These are phyloP conservation scores for Beaufortia kweichowensis DNA, from an alignment of 2,113 vertebrate species.

Conservation along the genomic window DNA sequence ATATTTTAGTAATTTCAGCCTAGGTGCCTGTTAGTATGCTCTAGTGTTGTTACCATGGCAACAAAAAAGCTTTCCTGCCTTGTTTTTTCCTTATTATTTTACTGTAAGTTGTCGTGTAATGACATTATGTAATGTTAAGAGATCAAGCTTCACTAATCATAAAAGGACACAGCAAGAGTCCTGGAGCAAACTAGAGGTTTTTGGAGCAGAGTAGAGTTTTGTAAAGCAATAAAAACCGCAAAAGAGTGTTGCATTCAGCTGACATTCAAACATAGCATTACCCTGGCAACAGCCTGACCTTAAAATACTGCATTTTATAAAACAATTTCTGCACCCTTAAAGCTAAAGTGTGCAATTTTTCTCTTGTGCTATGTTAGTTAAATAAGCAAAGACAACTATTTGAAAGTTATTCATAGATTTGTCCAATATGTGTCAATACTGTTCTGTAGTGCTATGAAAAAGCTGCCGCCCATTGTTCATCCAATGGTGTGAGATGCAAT, in stretches of 20 bases:
- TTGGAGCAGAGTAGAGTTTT: too few species aligned
- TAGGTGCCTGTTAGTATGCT: not conserved
- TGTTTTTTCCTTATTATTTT: not conserved
- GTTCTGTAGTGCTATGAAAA: too few species aligned
- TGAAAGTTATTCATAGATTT: too few species aligned
- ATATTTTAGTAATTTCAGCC: not conserved
- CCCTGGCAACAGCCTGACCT: not conserved
- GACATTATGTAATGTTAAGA: not conserved
- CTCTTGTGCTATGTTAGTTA: too few species aligned
- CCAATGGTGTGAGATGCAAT: too few species aligned
- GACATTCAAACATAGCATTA: not conserved
- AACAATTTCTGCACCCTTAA: not conserved
- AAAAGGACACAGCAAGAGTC: not conserved
- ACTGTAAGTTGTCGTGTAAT: not conserved
- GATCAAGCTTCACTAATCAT: constrained; percentile 8
- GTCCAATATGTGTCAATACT: too few species aligned
- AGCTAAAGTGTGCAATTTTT: too few species aligned
- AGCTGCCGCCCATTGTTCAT: too few species aligned
- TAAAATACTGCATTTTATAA: not conserved
- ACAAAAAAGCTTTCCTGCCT: constrained; percentile 8
- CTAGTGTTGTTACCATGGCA: constrained; percentile 24
- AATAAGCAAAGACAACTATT: too few species aligned
- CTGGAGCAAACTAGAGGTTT: not conserved
- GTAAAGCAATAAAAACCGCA: not conserved
- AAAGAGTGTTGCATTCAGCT: not conserved